These are phyloP conservation scores for Aporophyla lueneburgensis DNA, from an alignment of 2,888 invertebrate genomes.

Conservation along the genomic window DNA sequence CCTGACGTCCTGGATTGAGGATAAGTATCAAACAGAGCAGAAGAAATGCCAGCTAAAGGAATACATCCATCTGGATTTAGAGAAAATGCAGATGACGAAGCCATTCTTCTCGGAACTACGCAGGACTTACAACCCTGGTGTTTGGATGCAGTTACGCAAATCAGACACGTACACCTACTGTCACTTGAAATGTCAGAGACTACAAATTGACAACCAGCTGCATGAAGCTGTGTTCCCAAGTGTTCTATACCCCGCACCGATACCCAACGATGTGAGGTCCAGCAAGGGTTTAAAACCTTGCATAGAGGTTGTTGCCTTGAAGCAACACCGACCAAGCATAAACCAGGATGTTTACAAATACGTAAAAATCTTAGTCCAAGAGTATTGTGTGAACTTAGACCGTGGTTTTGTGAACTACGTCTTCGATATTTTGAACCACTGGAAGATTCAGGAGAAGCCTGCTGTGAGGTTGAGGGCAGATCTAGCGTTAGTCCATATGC, in stretches of 20 bases:
- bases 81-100: slow-evolving; percentile 96
- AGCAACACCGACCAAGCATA: slow-evolving; percentile 86
- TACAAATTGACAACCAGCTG: slow-evolving; percentile 95
- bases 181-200: slow-evolving; percentile 92
- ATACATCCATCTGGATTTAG: slow-evolving; percentile 95
- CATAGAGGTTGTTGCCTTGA: slow-evolving; percentile 90
- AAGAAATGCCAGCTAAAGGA: slow-evolving; percentile 94
- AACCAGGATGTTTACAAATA: slow-evolving; percentile 91
- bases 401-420: slow-evolving; percentile 92
- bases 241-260: slow-evolving; percentile 92
- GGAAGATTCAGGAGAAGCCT: slow-evolving; percentile 91
- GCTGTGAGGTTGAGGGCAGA: slow-evolving; percentile 90
- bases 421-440: slow-evolving; percentile 91
- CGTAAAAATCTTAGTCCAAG: slow-evolving; percentile 92
- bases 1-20: slow-evolving; percentile 95
- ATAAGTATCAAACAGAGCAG: slow-evolving; percentile 93
- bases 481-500: slow-evolving; percentile 91
- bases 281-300: slow-evolving; percentile 89
- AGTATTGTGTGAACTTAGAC: slow-evolving; percentile 93
- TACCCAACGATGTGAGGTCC: slow-evolving; percentile 83
- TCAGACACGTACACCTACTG: slow-evolving; percentile 93
- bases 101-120: slow-evolving; percentile 95
- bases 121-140: slow-evolving; percentile 93
- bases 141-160: slow-evolving; percentile 94
- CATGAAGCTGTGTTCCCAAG: slow-evolving; percentile 93